phyloP scores from a whole-genome alignment of 2,797 vertebrate species.

The Coluber constrictor region DNA sequence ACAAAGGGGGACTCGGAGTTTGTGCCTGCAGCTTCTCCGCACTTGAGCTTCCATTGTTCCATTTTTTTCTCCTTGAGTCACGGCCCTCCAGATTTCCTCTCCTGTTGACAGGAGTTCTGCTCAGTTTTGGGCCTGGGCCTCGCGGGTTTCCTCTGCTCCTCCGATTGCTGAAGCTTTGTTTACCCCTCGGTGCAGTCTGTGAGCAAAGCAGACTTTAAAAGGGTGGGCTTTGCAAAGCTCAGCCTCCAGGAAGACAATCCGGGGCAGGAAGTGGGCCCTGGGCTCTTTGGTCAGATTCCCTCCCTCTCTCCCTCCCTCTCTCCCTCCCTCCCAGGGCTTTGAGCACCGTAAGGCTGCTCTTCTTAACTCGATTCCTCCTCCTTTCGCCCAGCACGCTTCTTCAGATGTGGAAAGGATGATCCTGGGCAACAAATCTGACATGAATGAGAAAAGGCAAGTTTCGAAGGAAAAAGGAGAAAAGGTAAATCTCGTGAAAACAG shows the following conservation, averaged over 20 bases:
- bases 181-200: not conserved
- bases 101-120: not conserved
- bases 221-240: not conserved
- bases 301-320: not conserved
- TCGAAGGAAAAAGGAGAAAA: slow-evolving; percentile 98
- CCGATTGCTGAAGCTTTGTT: not conserved
- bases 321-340: too few species aligned
- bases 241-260: not conserved
- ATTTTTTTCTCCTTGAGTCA: not conserved
- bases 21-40: not conserved
- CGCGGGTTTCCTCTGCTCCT: not conserved
- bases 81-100: not conserved
- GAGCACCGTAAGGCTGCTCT: slow-evolving; percentile 5
- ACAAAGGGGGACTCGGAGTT: not conserved
- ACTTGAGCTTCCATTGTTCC: not conserved
- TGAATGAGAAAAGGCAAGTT: slow-evolving; percentile 97
- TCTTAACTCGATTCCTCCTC: slow-evolving; percentile 22
- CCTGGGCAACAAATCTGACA: slow-evolving; percentile 97
- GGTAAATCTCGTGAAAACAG: slow-evolving; percentile 69
- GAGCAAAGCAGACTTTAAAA: not conserved
- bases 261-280: not conserved
- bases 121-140: not conserved
- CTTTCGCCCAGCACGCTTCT: slow-evolving; percentile 84
- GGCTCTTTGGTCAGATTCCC: not conserved
- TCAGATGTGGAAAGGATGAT: slow-evolving; percentile 98